These are phyloP conservation scores for Xestia sexstrigata DNA, from an alignment of 2,888 invertebrate species.

Conservation along the genomic window DNA sequence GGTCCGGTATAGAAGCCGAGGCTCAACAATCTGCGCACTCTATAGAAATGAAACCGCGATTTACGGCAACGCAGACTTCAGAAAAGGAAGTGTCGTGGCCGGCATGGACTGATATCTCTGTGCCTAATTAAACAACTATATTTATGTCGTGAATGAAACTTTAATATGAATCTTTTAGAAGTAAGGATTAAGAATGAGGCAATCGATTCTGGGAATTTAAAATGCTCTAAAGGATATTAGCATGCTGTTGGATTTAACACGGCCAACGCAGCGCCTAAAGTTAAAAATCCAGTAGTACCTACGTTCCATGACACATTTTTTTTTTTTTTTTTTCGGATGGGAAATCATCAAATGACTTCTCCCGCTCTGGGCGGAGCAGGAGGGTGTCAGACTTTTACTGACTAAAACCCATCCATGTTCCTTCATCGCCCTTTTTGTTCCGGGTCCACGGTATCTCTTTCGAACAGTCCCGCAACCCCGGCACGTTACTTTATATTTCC, in stretches of 20 bases:
- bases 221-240: not conserved
- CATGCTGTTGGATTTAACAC: no score
- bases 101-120: slow-evolving; percentile 90
- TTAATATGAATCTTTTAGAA: slow-evolving; percentile 51
- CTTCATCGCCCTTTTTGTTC: no score
- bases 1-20: slow-evolving; percentile 91
- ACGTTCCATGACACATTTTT: not conserved
- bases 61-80: slow-evolving; percentile 94
- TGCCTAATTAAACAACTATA: slow-evolving; percentile 52
- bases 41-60: slow-evolving; percentile 91
- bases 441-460: no score
- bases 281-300: not conserved
- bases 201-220: not conserved
- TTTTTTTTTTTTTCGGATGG: no score
- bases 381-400: no score
- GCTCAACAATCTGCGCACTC: slow-evolving; percentile 94
- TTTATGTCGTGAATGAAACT: slow-evolving; percentile 46
- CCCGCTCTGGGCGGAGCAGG: no score
- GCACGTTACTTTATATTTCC: not conserved
- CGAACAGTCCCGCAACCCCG: no score
- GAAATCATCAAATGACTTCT: no score
- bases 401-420: no score
- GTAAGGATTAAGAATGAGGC: slow-evolving; percentile 8
- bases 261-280: not conserved
- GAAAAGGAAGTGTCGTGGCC: slow-evolving; percentile 95